Evolutionary conservation across 1,140 invertebrate species (phyloP), one percentile per base, ranked within the genome.

Genomic region (Charaxes varanes): DNA sequence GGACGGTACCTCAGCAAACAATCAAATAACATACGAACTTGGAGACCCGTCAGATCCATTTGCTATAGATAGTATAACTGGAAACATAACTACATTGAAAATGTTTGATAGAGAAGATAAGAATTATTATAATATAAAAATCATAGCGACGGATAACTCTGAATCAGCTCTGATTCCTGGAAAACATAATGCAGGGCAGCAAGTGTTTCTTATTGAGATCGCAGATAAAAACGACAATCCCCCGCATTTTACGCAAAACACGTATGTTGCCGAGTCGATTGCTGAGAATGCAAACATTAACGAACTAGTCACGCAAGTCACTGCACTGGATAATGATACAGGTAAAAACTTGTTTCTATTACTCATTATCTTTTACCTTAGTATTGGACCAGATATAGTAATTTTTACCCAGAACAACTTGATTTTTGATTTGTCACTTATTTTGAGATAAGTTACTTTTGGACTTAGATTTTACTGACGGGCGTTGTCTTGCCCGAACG

Each of bases 161-260:
- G 92, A 92, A 0, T 95, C 93, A 5, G 91, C 92, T n/a, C 62
- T 94, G 2, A 80, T 79, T 37, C 71, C 88, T 16, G 90, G 89
- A 0, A 88, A 89, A 53, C 91, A 87, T 31, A 92, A 93, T 56
- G 87, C 87, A 16, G 92, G 91, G 2, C 86, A 90, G 42, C 90
- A 93, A 83, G 88, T 89, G 34, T 95, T 97, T 61, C 86, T 90
- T 42, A 94, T 97, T 44, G 90, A 92, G 63, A 96, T 98, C 27
- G 92, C 92, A 5, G 96, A 98, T 79, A 94, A 93, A 71, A 96
- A 96, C 66, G 96, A 97, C 68, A 96, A 97, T 74, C 87, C 90
- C 5, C 94, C 94, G 0, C 87, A 88, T 46, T 96, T 96, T 70
- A 91, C 90, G 6, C 85, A 91, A 52, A 62, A 85, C 0, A 85